phyloP scores from a whole-genome alignment of 2,113 vertebrate species.

The Oreochromis niloticus region DNA sequence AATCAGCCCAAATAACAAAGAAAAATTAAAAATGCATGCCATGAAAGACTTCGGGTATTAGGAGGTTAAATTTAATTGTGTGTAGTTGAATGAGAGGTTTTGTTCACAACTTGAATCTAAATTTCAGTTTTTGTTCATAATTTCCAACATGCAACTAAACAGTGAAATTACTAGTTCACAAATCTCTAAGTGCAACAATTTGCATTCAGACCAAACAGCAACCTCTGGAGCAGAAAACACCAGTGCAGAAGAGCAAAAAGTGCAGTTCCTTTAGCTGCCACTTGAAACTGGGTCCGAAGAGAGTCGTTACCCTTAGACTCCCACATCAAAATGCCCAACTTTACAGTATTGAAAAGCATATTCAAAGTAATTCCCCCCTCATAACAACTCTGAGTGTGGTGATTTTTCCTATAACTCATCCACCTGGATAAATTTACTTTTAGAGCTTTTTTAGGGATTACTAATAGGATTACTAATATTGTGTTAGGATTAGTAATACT shows the following conservation, averaged over 20 bases:
- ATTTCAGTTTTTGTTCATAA: neutral
- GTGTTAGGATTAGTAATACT: neutral
- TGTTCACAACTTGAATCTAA: neutral
- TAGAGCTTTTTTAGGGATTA: neutral
- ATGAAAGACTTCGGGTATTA: too few relatives aligned
- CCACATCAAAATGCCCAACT: neutral
- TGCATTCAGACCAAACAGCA: neutral
- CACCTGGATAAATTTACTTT: neutral
- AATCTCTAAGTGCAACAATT: neutral
- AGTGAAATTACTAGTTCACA: neutral
- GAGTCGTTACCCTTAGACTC: rapidly evolving
- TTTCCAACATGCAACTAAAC: neutral
- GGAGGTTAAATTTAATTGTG: neutral
- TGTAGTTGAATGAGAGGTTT: neutral
- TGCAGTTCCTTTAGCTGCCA: neutral
- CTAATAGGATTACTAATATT: neutral
- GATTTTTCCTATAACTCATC: neutral
- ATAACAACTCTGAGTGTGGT: neutral
- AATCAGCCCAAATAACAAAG: too few relatives aligned
- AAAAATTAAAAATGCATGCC: too few relatives aligned
- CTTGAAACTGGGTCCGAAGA: neutral
- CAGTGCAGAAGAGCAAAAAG: neutral
- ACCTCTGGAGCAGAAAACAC: neutral
- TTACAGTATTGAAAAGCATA: neutral
- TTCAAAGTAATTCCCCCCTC: neutral